phyloP scores from a whole-genome alignment of 2,888 invertebrate species.

The Augiades crinisus region DNA sequence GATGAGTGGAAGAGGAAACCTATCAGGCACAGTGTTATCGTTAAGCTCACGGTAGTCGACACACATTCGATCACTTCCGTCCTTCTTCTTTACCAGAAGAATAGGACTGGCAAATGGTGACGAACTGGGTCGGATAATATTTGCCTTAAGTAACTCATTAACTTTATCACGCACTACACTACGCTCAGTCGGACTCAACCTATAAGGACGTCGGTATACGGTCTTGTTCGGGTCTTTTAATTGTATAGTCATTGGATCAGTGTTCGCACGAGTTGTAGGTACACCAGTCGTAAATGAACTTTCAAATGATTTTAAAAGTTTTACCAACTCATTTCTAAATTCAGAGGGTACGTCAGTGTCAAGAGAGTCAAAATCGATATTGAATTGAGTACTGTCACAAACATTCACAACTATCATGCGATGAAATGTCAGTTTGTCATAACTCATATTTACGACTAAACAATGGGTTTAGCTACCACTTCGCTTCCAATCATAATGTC shows the following conservation, averaged over 20 bases:
- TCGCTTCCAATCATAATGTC: too few relatives aligned
- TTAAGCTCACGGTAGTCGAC: slow-evolving; percentile 31
- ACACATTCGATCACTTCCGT: slow-evolving; percentile 37
- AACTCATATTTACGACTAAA: too few relatives aligned
- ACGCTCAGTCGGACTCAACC: slow-evolving; percentile 33
- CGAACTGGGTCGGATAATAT: slow-evolving; percentile 29
- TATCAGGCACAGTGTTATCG: background rate
- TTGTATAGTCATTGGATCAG: slow-evolving; percentile 31
- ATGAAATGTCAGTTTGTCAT: too few relatives aligned
- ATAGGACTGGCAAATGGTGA: slow-evolving; percentile 39
- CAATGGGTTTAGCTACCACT: too few relatives aligned
- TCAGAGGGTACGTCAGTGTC: too few relatives aligned
- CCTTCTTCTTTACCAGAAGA: slow-evolving; percentile 34
- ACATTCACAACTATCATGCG: too few relatives aligned
- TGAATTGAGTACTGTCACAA: too few relatives aligned
- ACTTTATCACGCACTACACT: slow-evolving; percentile 34
- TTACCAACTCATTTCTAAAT: too few relatives aligned
- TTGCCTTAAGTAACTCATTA: slow-evolving; percentile 32
- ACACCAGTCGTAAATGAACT: background rate
- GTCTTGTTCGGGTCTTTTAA: slow-evolving; percentile 31
- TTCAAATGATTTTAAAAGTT: slow-evolving; percentile 18
- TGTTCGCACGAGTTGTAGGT: slow-evolving; percentile 13
- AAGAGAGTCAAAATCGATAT: too few relatives aligned
- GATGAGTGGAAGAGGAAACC: background rate
- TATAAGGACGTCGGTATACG: slow-evolving; percentile 16